phyloP scores from a whole-genome alignment of 1,140 invertebrate genomes.

The Tetragonula clypearis region DNA sequence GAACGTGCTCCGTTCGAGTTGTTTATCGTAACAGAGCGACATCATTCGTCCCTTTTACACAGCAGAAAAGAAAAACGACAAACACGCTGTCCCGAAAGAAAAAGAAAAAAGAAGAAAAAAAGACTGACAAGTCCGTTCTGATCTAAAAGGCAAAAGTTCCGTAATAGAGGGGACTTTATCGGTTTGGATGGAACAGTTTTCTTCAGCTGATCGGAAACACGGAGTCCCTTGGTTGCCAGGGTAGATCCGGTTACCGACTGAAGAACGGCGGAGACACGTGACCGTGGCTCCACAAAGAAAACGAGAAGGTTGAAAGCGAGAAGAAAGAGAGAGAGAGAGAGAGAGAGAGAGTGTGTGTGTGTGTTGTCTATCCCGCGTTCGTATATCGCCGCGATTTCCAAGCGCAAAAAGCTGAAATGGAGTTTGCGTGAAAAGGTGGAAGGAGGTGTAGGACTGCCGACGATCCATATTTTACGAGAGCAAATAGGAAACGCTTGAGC shows the following conservation, averaged over 20 bases:
- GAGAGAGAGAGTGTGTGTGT: too few relatives aligned
- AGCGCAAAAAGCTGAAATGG: conserved; percentile 54
- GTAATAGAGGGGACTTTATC: conserved; percentile 71
- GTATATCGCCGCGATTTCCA: conserved; percentile 45
- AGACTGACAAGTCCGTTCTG: too few relatives aligned
- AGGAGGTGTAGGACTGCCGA: conserved; percentile 20
- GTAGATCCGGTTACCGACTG: conserved; percentile 22
- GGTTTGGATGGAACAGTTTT: conserved; percentile 5
- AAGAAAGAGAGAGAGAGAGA: neutral
- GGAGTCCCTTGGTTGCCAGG: neutral
- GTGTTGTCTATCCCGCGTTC: conserved; percentile 30
- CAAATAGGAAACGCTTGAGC: conserved; percentile 51
- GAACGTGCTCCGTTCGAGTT: too few relatives aligned
- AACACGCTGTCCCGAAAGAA: too few relatives aligned
- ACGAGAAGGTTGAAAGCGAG: conserved; percentile 24
- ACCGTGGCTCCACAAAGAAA: conserved; percentile 19
- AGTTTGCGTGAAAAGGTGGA: conserved; percentile 47
- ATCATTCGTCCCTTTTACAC: too few relatives aligned
- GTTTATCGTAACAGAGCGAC: too few relatives aligned
- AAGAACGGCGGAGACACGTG: conserved; percentile 17
- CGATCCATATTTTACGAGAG: conserved; percentile 56
- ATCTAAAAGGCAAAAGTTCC: conserved; percentile 55
- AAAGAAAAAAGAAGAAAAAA: too few relatives aligned
- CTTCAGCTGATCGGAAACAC: neutral
- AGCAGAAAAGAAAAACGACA: too few relatives aligned